These are phyloP conservation scores for Melanotaenia pygmaea DNA, from an alignment of 2,797 vertebrate genomes.

Conservation along the genomic window DNA sequence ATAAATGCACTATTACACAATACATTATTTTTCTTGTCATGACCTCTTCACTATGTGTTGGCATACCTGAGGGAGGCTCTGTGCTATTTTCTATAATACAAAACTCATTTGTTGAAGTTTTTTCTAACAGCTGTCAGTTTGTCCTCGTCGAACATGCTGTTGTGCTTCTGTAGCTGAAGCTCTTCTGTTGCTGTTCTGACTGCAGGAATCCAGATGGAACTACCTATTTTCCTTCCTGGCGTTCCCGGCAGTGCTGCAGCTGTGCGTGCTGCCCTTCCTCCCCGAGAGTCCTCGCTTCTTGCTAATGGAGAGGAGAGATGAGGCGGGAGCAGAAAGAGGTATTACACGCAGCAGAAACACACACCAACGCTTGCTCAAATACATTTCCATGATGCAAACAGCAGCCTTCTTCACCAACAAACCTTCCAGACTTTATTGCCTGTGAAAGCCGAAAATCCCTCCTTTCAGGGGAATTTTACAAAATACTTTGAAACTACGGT, in stretches of 20 bases:
- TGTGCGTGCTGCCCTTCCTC: conserved; percentile 89
- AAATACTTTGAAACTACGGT: too few relatives aligned
- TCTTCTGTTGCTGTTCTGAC: conserved; percentile 31
- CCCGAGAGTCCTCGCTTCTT: conserved; percentile 94
- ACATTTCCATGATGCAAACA: not conserved
- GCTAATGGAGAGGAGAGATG: conserved; percentile 89
- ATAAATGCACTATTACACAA: not conserved
- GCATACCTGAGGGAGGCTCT: not conserved
- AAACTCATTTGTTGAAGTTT: not conserved
- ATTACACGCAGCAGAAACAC: conserved; percentile 26
- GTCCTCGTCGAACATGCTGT: not conserved
- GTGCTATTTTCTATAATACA: not conserved
- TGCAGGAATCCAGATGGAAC: conserved; percentile 89
- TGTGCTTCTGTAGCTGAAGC: not conserved
- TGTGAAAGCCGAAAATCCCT: too few relatives aligned
- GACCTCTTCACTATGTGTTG: not conserved
- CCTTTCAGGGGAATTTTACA: too few relatives aligned
- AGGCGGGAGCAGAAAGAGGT: conserved; percentile 88
- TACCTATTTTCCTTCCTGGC: conserved; percentile 88
- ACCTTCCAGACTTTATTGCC: not conserved
- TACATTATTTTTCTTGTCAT: not conserved
- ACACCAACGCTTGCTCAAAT: not conserved
- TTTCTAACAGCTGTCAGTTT: conserved; percentile 8
- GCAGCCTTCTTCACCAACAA: not conserved
- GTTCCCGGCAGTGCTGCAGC: conserved; percentile 87